Base-by-base conservation (phyloP, 2,888 invertebrate species). In the Melinaea menophilus region DNA sequence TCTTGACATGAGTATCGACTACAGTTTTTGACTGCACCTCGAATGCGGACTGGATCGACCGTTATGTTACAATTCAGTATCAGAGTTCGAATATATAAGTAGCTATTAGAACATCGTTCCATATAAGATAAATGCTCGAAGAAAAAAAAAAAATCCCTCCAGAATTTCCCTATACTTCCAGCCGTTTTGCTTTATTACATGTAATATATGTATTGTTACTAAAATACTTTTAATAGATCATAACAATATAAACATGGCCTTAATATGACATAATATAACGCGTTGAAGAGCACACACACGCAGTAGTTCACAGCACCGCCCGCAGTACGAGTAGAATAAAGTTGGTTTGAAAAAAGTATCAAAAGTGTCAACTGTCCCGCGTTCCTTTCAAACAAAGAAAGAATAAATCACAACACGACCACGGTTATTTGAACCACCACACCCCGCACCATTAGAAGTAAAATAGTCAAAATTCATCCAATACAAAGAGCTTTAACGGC, bases 361-460 rank as follows among this genome's bases (percentile, higher is more conserved):
- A 87, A 87, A 87, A 68, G 80, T 82, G 83, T 82, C 80, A 87
- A 68, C 80, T 82, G 83, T 82, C 80, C 72, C 74, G 79, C 78
- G 78, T 72, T 74, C 75, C 74, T 71, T 75, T 76, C 83, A 85
- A 87, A 88, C 89, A 89, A 89, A 89, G 88, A 88, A 85, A 83
- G 80, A 86, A 88, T 89, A 88, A 88, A 89, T 88, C 88, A 88
- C 80, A 72, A 71, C 63, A 69, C 62, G 65, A 59, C 88, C 83
- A 82, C 22, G 22, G 0, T 63, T 73, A 58, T 60, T 34, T 65
- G 84, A 74, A 37, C 79, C 69, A 13, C 76, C 75, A 67, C 74
- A 71, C 77, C 79, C 76, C 81, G 73, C 76, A 66, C 41, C 72
- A 2, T 41, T 59, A 37, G 68, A 73, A 72, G 69, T 61, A 64